These are phyloP conservation scores for Epinephelus moara DNA, from an alignment of 2,113 vertebrate species.

Conservation along the genomic window DNA sequence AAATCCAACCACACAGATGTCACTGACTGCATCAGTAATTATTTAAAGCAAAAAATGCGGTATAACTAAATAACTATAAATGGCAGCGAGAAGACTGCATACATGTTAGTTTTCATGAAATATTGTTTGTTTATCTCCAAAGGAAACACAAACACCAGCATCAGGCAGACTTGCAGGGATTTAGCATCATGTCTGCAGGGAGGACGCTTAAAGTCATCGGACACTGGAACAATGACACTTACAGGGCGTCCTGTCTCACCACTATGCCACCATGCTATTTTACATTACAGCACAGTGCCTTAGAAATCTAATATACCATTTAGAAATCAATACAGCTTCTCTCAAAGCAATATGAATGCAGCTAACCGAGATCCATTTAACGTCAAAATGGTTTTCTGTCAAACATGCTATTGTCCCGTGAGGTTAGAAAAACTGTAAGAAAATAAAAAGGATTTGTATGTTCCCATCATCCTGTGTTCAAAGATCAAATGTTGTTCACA, in stretches of 20 bases:
- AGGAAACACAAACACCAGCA: background rate
- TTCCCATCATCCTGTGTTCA: background rate
- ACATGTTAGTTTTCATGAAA: background rate
- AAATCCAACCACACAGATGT: too few relatives aligned
- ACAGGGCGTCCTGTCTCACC: conserved; percentile 4
- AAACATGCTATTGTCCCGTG: background rate
- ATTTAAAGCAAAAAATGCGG: too few relatives aligned
- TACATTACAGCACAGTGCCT: background rate
- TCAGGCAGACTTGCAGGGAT: background rate
- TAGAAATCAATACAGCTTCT: conserved; percentile 28
- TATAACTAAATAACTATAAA: background rate
- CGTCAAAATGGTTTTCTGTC: background rate
- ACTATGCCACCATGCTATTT: background rate
- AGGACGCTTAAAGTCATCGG: conserved; percentile 1
- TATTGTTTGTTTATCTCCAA: background rate
- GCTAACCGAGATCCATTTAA: background rate
- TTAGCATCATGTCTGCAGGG: conserved; percentile 1
- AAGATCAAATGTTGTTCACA: background rate
- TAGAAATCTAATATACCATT: conserved; percentile 16
- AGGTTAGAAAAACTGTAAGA: background rate
- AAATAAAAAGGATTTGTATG: background rate
- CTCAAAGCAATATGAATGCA: conserved; percentile 3
- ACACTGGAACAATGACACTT: background rate
- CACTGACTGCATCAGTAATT: too few relatives aligned
- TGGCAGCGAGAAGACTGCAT: background rate